Base-by-base conservation (phyloP, 1,140 invertebrate genomes). In the Pseudobourletiella spinata region DNA sequence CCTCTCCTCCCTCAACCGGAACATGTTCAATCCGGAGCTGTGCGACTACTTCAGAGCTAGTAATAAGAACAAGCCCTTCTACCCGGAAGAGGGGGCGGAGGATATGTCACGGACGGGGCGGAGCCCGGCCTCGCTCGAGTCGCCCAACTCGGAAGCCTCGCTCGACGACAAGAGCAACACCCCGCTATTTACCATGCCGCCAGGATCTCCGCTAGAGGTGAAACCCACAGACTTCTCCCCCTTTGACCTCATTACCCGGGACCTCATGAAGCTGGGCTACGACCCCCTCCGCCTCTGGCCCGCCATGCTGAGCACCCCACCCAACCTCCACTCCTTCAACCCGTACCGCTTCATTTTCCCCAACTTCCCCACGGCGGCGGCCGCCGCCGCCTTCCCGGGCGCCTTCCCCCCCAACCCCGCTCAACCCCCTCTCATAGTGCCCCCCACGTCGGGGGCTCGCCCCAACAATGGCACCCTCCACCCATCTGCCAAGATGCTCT, bases 301-400 rank as follows among this genome's bases (percentile, higher is more conserved):
- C n/a, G 64, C 68, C 24, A 70, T 70, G 68, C 48, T 70, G 18
- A 39, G 59, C 24, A 39, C 61, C 44, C 65, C 68, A 61, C 65
- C 59, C 26, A 70, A 65, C 64, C 46, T 67, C 28, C 65, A 67
- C 29, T 51, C 59, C 8, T 65, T 70, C 28, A 67, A 67, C 55
- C 68, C 68, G 2, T 70, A 70, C 50, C 62, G 68, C 32, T 70
- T 70, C 48, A 70, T 70, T 16, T 64, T 70, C 48, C 68, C 68
- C 4, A 61, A 65, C 26, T 66, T 62, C 50, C 68, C 63, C 25
- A 48, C 32, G 57, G 65, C 58, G 42, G 56, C 57, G n/a, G 30
- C 59, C 20, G 65, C 58, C 44, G 56, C 57, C 20, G 30, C 59
- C 20, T 58, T 46, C 14, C 28, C 56, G 26, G 8, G 59, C 57